A percentile compares a stretch with the other conserved stretches of the same genome.
These are phyloP conservation scores for Hanleya hanleyi DNA, from an alignment of 2,888 invertebrate genomes.

Conservation along the genomic window DNA sequence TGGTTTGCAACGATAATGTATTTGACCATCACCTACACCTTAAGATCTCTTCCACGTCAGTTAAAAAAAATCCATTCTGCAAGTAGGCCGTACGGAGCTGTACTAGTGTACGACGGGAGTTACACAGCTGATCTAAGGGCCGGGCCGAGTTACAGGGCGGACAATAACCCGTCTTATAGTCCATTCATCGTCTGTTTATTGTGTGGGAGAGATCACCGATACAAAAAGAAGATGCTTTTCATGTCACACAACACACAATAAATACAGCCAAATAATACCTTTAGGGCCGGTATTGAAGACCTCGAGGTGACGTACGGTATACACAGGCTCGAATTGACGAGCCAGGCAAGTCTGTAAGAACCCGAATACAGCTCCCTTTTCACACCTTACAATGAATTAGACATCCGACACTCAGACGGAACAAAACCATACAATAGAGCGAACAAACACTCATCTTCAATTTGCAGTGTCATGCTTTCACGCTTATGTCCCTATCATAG, in stretches of 20 bases:
- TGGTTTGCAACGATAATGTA: too few relatives aligned
- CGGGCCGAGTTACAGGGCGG: too few relatives aligned
- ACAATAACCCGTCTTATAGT: neutral
- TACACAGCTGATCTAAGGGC: neutral
- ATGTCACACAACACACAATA: conserved; percentile 6
- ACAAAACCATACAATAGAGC: neutral
- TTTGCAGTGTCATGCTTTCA: neutral
- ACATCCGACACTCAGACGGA: neutral
- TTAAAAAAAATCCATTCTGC: neutral
- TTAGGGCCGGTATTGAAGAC: too few relatives aligned
- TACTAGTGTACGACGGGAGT: neutral
- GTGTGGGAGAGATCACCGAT: neutral
- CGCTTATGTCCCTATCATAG: too few relatives aligned
- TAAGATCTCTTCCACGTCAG: too few relatives aligned
- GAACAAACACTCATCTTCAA: neutral
- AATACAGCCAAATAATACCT: conserved; percentile 4
- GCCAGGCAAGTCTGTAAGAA: too few relatives aligned
- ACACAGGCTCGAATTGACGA: too few relatives aligned
- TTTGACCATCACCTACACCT: too few relatives aligned
- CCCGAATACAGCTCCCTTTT: neutral
- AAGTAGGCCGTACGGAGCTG: conserved; percentile 2
- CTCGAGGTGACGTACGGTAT: too few relatives aligned
- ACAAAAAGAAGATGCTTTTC: neutral
- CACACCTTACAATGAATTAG: too few relatives aligned
- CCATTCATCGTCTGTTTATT: neutral